Evolutionary conservation across 1,140 invertebrate genomes (phyloP).

Genomic region (Ericerus pela): DNA sequence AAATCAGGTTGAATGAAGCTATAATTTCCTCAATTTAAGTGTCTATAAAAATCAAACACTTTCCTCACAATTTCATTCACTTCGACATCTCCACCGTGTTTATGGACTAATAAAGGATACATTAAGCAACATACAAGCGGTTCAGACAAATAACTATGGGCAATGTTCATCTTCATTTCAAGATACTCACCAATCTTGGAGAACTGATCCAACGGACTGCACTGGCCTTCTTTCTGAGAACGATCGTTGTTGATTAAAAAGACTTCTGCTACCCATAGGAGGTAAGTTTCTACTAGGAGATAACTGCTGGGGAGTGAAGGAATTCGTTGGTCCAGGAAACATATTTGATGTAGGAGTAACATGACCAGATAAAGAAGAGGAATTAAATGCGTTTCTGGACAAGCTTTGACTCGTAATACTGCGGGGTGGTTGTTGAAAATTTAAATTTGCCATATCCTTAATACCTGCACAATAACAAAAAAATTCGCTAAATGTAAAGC

Average conservation of each 20-base stretch:
- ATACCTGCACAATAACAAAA: constrained; percentile 12
- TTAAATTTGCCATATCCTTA: constrained; percentile 60
- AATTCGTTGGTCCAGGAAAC: constrained; percentile 40
- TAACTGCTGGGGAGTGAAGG: constrained; percentile 38
- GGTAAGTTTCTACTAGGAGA: constrained; percentile 37
- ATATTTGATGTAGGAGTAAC: constrained; percentile 51
- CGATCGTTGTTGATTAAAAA: constrained; percentile 53
- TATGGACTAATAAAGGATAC: too few relatives aligned
- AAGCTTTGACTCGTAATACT: constrained; percentile 36
- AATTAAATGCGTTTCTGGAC: constrained; percentile 42
- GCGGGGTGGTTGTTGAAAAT: constrained; percentile 52
- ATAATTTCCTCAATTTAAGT: too few relatives aligned
- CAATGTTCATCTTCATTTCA: too few relatives aligned
- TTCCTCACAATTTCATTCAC: too few relatives aligned
- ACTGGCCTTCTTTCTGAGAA: constrained; percentile 34
- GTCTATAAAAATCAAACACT: too few relatives aligned
- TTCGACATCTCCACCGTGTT: too few relatives aligned
- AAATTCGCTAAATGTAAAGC: neutral
- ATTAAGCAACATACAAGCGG: too few relatives aligned
- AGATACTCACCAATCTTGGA: constrained; percentile 13
- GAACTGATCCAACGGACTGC: constrained; percentile 3
- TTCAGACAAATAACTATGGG: too few relatives aligned
- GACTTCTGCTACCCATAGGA: constrained; percentile 31
- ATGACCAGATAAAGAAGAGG: constrained; percentile 46
- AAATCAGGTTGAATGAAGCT: too few relatives aligned